A percentile compares a stretch with the other conserved stretches of the same genome.
phyloP scores from a whole-genome alignment of 2,797 vertebrate species.

The Amazona finschi region DNA sequence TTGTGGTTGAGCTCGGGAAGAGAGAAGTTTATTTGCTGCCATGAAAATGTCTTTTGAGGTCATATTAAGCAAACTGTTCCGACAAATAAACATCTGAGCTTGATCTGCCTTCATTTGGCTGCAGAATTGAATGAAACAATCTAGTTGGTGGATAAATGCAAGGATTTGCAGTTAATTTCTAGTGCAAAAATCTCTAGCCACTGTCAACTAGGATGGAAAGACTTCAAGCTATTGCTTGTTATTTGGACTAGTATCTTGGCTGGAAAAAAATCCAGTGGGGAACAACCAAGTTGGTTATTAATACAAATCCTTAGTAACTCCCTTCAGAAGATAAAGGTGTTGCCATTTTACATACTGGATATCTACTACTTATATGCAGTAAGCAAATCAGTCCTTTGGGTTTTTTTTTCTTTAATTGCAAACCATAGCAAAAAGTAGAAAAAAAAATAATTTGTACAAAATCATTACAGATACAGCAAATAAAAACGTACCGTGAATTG shows the following conservation, averaged over 20 bases:
- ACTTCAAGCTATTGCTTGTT: slow-evolving; percentile 15
- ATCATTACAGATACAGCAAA: neutral
- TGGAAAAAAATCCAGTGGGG: neutral
- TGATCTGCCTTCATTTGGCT: slow-evolving; percentile 9
- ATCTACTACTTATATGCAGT: neutral
- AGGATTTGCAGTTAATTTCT: slow-evolving; percentile 18
- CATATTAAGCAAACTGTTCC: neutral
- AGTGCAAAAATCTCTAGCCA: neutral
- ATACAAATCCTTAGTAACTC: slow-evolving; percentile 33
- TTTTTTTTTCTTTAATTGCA: neutral
- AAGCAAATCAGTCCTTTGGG: neutral
- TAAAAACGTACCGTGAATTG: neutral
- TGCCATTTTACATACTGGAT: neutral
- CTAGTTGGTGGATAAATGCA: neutral
- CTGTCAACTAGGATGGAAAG: slow-evolving; percentile 5
- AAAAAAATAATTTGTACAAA: neutral
- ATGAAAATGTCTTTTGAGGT: neutral
- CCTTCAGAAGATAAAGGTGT: slow-evolving; percentile 17
- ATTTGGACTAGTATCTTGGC: neutral
- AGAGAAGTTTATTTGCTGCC: neutral
- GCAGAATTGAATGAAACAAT: neutral
- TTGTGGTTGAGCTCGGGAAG: neutral
- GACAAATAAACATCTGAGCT: neutral
- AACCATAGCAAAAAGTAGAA: neutral
- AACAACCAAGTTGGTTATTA: slow-evolving; percentile 13